phyloP scores from a whole-genome alignment of 2,113 vertebrate species.

The Gadus macrocephalus region DNA sequence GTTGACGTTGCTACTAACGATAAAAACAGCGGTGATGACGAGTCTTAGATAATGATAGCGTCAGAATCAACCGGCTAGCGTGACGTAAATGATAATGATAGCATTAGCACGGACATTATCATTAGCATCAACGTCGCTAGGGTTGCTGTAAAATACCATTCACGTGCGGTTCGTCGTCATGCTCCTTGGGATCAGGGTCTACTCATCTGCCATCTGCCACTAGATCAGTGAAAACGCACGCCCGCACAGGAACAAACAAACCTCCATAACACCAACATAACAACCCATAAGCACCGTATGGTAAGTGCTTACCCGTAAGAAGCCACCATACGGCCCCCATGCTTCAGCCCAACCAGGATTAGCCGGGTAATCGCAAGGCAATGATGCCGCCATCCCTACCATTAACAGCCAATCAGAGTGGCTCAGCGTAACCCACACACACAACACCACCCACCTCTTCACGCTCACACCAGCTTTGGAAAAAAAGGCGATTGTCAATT shows the following conservation, averaged over 20 bases:
- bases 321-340: slow-evolving; percentile 5
- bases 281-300: too few relatives aligned
- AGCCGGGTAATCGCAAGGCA: slow-evolving; percentile 30
- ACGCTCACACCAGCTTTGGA: slow-evolving; percentile 13
- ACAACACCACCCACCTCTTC: slow-evolving; percentile 18
- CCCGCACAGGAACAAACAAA: neutral
- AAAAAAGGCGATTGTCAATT: slow-evolving; percentile 14
- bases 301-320: slow-evolving; percentile 16
- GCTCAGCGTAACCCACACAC: neutral
- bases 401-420: slow-evolving; percentile 30
- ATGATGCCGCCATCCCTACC: slow-evolving; percentile 30
- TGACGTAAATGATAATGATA: too few relatives aligned
- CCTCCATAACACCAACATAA: neutral
- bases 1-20: too few relatives aligned
- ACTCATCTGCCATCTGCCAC: slow-evolving; percentile 5
- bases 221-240: neutral
- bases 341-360: slow-evolving; percentile 14
- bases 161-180: too few relatives aligned
- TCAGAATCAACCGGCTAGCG: too few relatives aligned
- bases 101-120: too few relatives aligned
- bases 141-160: too few relatives aligned
- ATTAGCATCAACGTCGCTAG: too few relatives aligned
- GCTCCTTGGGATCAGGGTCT: too few relatives aligned
- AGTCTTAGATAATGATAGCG: too few relatives aligned
- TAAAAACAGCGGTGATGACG: too few relatives aligned